phyloP scores from a whole-genome alignment of 2,888 invertebrate species.

The Drepana falcataria region DNA sequence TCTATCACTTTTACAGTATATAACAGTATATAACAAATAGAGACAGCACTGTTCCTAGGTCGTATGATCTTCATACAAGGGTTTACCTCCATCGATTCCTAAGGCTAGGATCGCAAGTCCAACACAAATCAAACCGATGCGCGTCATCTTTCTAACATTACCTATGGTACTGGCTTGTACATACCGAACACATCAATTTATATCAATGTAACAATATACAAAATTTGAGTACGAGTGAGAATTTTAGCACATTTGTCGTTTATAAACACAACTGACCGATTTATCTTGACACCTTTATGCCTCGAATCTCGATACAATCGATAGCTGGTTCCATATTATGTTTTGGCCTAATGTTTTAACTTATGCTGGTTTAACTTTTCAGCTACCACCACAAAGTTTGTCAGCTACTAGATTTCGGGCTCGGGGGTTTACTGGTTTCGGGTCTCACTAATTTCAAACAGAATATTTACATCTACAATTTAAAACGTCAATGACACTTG shows the following conservation, averaged over 20 bases:
- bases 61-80: not conserved
- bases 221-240: constrained; percentile 15
- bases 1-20: too few relatives aligned
- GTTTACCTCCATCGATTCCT: constrained; percentile 27
- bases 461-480: not conserved
- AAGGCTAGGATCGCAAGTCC: constrained; percentile 18
- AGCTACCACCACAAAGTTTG: not conserved
- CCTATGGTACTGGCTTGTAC: constrained; percentile 9
- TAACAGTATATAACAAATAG: too few relatives aligned
- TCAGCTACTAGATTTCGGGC: not conserved
- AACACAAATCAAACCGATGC: constrained; percentile 14
- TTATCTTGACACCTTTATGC: not conserved
- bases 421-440: not conserved
- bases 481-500: not conserved
- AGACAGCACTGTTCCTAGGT: too few relatives aligned
- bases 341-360: too few relatives aligned
- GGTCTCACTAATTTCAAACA: not conserved
- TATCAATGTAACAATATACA: constrained; percentile 10
- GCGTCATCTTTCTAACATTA: constrained; percentile 19
- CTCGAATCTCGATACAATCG: not conserved
- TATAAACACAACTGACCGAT: not conserved
- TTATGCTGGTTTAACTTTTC: too few relatives aligned
- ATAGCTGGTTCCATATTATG: too few relatives aligned
- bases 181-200: constrained; percentile 14
- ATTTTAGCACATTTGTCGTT: constrained; percentile 5